Conservation (phyloP, 2,888 invertebrate species). For the Drosophila sordidapex region DNA sequence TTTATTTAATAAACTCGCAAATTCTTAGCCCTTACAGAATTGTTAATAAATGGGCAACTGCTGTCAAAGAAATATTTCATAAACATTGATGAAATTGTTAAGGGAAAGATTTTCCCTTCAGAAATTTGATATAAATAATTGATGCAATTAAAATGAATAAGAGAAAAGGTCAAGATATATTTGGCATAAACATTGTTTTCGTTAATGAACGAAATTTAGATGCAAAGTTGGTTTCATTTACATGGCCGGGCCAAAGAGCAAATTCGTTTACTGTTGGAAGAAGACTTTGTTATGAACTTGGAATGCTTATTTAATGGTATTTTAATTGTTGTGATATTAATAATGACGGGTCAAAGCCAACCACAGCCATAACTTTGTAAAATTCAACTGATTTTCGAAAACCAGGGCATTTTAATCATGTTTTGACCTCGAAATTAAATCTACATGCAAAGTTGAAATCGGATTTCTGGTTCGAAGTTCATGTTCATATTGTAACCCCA, state of each 20-base stretch:
- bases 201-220: not conserved
- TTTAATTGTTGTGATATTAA: not conserved
- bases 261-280: not conserved
- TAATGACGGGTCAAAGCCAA: not conserved
- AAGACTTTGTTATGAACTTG: not conserved
- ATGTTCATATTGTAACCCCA: not conserved
- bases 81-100: slow-evolving; percentile 7
- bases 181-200: not conserved
- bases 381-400: not conserved
- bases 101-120: not conserved
- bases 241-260: not conserved
- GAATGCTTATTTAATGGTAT: not conserved
- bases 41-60: not conserved
- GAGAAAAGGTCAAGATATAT: not conserved
- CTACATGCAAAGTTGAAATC: not conserved
- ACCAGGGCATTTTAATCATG: not conserved
- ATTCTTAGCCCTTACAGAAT: not conserved
- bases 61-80: not conserved
- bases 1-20: slow-evolving; percentile 31
- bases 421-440: not conserved
- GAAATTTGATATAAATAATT: not conserved
- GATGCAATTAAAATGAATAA: slow-evolving; percentile 3
- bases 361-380: not conserved
- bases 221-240: not conserved
- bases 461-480: not conserved